Conservation (phyloP, 2,113 vertebrate genomes). For the Suricata suricatta region DNA sequence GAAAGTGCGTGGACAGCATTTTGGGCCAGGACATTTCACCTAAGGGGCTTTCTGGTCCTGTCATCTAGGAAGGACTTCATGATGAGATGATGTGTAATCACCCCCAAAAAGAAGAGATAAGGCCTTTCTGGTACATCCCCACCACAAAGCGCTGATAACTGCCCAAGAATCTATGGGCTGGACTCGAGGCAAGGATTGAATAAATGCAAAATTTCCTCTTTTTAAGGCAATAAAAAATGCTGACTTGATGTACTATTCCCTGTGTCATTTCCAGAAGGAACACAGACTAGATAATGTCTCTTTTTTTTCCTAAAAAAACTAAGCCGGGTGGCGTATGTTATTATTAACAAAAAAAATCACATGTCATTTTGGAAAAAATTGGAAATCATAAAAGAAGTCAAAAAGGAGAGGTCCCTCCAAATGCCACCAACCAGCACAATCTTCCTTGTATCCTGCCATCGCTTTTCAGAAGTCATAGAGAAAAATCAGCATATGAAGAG, state of each 20-base stretch:
- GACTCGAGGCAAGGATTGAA: not conserved
- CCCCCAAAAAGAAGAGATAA: not conserved
- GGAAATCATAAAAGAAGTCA: not conserved
- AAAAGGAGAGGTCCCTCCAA: not conserved
- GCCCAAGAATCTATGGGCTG: not conserved
- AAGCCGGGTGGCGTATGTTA: not conserved
- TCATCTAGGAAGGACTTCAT: not conserved
- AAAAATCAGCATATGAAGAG: slow-evolving; percentile 24
- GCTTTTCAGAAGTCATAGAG: not conserved
- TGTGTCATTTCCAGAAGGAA: slow-evolving; percentile 1
- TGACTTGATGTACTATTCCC: not conserved
- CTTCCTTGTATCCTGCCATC: not conserved
- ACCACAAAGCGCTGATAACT: not conserved
- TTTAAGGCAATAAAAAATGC: not conserved
- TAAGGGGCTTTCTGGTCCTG: not conserved
- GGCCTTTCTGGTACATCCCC: not conserved
- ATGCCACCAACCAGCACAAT: not conserved
- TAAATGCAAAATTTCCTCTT: slow-evolving; percentile 25
- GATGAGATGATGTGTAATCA: not conserved
- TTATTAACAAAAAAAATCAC: not conserved
- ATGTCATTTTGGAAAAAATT: not conserved
- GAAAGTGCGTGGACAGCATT: not conserved
- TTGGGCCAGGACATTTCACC: not conserved
- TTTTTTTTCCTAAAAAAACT: not conserved
- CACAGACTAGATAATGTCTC: not conserved